These are phyloP conservation scores for Dryadula phaetusa DNA, from an alignment of 2,888 invertebrate species.

Conservation along the genomic window DNA sequence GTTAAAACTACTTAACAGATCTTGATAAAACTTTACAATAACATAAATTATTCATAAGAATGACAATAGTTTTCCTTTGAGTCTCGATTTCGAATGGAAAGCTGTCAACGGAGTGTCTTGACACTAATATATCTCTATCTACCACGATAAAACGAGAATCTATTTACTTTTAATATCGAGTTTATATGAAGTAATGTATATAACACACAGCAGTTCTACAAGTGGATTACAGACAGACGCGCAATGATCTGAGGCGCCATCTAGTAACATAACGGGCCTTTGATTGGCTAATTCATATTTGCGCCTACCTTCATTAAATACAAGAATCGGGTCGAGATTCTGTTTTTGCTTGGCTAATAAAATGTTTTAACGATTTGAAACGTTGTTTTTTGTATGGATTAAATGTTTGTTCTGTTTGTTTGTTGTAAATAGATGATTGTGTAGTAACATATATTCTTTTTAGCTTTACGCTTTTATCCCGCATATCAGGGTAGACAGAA, in stretches of 20 bases:
- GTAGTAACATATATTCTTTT: too few relatives aligned
- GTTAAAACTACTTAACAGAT: too few relatives aligned
- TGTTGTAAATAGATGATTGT: not conserved
- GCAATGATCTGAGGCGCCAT: slow-evolving; percentile 60
- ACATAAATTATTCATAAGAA: too few relatives aligned
- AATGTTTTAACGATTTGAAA: slow-evolving; percentile 13
- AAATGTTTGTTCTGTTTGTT: slow-evolving; percentile 1
- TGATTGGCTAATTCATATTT: slow-evolving; percentile 77
- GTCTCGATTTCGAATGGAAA: too few relatives aligned
- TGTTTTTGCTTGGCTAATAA: slow-evolving; percentile 18
- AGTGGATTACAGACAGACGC: slow-evolving; percentile 58
- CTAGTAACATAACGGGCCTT: slow-evolving; percentile 67
- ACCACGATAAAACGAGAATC: too few relatives aligned
- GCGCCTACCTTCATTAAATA: slow-evolving; percentile 68
- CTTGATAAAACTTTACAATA: too few relatives aligned
- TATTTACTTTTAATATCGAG: too few relatives aligned
- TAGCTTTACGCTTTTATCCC: too few relatives aligned
- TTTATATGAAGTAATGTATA: slow-evolving; percentile 50
- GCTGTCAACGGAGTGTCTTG: too few relatives aligned
- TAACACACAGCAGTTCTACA: slow-evolving; percentile 15
- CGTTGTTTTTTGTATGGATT: not conserved
- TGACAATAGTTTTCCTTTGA: too few relatives aligned
- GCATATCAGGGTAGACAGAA: too few relatives aligned
- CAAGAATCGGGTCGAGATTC: slow-evolving; percentile 22
- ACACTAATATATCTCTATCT: too few relatives aligned